Evolutionary conservation across 2,888 invertebrate genomes (phyloP), one percentile per base, ranked within the genome.

Genomic region (Cataglyphis altisquamis): DNA sequence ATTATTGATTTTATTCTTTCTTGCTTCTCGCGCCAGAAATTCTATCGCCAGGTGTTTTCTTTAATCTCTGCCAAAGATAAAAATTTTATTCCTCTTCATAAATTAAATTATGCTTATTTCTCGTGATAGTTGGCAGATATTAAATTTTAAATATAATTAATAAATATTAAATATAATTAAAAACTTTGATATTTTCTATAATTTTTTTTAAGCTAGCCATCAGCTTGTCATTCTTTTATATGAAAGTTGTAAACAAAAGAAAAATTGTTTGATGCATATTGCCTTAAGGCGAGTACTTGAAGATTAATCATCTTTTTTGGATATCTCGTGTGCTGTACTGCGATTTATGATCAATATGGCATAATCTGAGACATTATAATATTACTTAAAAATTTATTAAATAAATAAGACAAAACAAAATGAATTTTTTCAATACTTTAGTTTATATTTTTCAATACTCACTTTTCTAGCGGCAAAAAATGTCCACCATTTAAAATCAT

Each of bases 401-500:
- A 10, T 15, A 18, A 64, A 36, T 32, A 41, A 2, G 18, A 12
- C 48, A 52, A 15, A n/a, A 57, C 64, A 12, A 36, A 21, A 60
- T 12, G 21, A 21, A 18, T 39, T 0, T 52, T 55, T 10, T 55
- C 5, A 48, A n/a, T 1, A 48, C 18, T 18, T 18, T 48, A n/a
- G 8, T n/a, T 48, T 0, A n/a, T 8, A 48, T 48, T 18, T 48
- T 52, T 39, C 1, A 39, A 64, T 29, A 39, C 12, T 68, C 15
- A 48, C 66, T 60, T 36, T 91, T 92, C 68, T 21, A 94, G 94
- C 48, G 94, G 94, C 5, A 93, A 90, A 83, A 97, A 97, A 5
- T 99, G 99, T 95, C 99, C 99, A 1, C 97, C 99, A 0, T 98
- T 99, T 93, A 99, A 99, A 95, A 97, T 99, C 39, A 97, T 99